These are phyloP conservation scores for Phodopus roborovskii DNA, from an alignment of 2,113 vertebrate genomes.

Conservation along the genomic window DNA sequence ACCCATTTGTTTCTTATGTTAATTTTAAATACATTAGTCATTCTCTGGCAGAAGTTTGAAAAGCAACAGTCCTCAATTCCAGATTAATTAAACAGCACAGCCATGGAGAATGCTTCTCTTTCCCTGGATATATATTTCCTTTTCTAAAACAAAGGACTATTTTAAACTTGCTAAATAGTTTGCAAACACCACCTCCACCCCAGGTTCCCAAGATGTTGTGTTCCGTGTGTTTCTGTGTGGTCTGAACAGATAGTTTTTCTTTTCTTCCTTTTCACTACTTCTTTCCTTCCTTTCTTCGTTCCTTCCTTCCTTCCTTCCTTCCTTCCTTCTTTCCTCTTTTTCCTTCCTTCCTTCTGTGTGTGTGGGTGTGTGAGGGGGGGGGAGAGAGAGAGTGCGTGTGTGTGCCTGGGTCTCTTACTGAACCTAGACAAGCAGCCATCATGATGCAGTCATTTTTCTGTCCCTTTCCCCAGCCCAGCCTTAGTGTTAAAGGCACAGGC, in stretches of 20 bases:
- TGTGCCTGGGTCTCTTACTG: too few species aligned
- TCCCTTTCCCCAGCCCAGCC: too few species aligned
- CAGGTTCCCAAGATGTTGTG: not conserved
- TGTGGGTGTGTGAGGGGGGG: too few species aligned
- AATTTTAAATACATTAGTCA: not conserved
- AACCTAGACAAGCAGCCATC: too few species aligned
- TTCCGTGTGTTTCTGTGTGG: conserved; percentile 28
- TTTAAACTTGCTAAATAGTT: conserved; percentile 40
- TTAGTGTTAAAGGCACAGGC: not conserved
- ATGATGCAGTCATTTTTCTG: not conserved
- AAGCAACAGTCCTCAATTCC: not conserved
- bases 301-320: not conserved
- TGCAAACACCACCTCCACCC: not conserved
- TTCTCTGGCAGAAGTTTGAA: not conserved
- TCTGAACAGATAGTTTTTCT: not conserved
- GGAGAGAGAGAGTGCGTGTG: too few species aligned
- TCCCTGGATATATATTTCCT: not conserved
- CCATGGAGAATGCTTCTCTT: not conserved
- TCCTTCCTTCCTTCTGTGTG: not conserved
- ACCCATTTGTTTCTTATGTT: too few species aligned
- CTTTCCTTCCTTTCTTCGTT: too few species aligned
- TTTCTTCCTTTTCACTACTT: not conserved
- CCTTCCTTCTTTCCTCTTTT: not conserved
- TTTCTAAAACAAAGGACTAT: not conserved
- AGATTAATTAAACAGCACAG: not conserved